These are phyloP conservation scores for Epinephelus moara DNA, from an alignment of 2,113 vertebrate genomes.

Conservation along the genomic window DNA sequence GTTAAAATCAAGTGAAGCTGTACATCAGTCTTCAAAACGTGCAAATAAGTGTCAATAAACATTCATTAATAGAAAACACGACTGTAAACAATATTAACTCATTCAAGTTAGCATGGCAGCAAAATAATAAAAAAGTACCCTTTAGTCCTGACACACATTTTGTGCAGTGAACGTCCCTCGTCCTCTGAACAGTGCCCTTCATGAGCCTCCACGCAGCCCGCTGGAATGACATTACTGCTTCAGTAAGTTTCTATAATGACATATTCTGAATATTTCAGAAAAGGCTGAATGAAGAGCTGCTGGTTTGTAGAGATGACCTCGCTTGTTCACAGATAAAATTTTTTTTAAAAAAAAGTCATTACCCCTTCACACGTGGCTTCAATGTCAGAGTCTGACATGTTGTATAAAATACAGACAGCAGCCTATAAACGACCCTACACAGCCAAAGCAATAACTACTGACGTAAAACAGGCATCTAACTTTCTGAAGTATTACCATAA, in stretches of 20 bases:
- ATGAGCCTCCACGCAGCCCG: background rate
- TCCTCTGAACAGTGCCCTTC: constrained; percentile 1
- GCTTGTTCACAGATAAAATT: background rate
- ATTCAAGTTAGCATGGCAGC: constrained; percentile 18
- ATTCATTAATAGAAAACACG: background rate
- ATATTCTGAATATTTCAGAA: constrained; percentile 3
- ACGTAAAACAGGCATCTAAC: background rate
- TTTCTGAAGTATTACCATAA: background rate
- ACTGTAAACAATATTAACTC: constrained; percentile 37
- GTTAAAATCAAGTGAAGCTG: constrained; percentile 37
- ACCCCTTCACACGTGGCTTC: constrained; percentile 4
- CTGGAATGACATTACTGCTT: constrained; percentile 13
- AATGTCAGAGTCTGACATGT: constrained; percentile 1
- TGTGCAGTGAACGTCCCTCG: constrained; percentile 6
- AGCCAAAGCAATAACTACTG: background rate
- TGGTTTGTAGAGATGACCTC: constrained; percentile 16
- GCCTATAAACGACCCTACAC: background rate
- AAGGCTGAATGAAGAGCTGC: background rate
- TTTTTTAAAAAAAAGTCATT: constrained; percentile 12
- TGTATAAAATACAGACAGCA: constrained; percentile 20
- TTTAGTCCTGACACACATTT: constrained; percentile 21
- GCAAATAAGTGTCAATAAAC: constrained; percentile 32
- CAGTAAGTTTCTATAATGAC: background rate
- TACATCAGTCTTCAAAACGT: constrained; percentile 20
- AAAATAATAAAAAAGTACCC: constrained; percentile 9